These are phyloP conservation scores for Liodrosophila aerea DNA, from an alignment of 2,888 invertebrate species.

Conservation along the genomic window DNA sequence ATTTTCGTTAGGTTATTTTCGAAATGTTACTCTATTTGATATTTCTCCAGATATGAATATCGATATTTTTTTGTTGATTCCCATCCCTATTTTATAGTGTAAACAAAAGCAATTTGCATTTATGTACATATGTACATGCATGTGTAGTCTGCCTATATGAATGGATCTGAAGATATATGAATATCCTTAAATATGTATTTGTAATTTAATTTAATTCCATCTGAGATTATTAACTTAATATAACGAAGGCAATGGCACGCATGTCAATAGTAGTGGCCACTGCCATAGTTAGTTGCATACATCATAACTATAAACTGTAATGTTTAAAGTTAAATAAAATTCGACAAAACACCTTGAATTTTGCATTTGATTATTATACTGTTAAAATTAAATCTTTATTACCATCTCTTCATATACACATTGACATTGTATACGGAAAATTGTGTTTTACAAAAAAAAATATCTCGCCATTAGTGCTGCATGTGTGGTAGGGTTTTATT, in stretches of 20 bases:
- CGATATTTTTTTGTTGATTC: too few species aligned
- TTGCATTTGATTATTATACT: constrained; percentile 33
- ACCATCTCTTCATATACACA: constrained; percentile 27
- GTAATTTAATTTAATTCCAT: too few species aligned
- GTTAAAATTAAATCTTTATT: constrained; percentile 43
- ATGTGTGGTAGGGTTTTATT: constrained; percentile 10
- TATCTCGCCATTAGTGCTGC: constrained; percentile 14
- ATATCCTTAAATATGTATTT: not conserved
- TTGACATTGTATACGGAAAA: constrained; percentile 51
- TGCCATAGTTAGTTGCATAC: too few species aligned
- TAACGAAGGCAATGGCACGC: too few species aligned
- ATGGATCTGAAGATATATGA: not conserved
- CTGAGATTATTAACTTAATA: too few species aligned
- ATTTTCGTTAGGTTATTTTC: too few species aligned
- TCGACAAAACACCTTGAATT: not conserved
- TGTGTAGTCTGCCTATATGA: not conserved
- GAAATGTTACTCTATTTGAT: too few species aligned
- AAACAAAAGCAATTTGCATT: constrained; percentile 7
- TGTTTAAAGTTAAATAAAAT: too few species aligned
- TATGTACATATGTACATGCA: not conserved
- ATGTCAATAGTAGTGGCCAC: too few species aligned
- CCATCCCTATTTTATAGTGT: not conserved
- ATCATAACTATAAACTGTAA: too few species aligned
- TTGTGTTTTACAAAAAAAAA: constrained; percentile 40
- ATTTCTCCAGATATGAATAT: too few species aligned